Conservation (phyloP, 37 sponge, comb jelly and placozoan genomes). For the Haliclona indistincta region DNA sequence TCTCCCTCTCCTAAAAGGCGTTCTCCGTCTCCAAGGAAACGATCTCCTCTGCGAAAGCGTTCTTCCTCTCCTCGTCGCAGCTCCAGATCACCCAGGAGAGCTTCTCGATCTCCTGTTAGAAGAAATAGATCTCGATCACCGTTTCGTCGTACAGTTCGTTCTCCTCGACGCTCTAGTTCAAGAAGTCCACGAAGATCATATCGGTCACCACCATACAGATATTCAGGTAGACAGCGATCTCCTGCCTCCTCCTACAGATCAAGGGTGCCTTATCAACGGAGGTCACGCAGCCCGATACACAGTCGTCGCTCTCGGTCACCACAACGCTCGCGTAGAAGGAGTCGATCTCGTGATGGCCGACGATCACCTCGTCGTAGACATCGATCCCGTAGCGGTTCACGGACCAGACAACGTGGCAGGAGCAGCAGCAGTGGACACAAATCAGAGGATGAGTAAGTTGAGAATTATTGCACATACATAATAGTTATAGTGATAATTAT, state of each 20-base stretch:
- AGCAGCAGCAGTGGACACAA: too few relatives aligned
- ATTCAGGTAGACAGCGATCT: too few relatives aligned
- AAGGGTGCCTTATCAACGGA: too few relatives aligned
- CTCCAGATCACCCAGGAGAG: not conserved
- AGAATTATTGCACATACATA: not conserved
- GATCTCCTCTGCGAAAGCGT: not conserved
- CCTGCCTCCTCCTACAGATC: too few relatives aligned
- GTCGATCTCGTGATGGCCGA: not conserved
- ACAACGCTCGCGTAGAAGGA: not conserved
- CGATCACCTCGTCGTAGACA: not conserved
- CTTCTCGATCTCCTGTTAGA: constrained; percentile 15
- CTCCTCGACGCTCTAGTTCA: not conserved
- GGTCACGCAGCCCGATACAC: too few relatives aligned
- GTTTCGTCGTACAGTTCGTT: not conserved
- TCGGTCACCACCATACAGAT: not conserved
- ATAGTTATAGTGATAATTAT: not conserved
- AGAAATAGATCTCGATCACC: not conserved
- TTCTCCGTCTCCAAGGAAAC: not conserved
- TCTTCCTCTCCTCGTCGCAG: not conserved
- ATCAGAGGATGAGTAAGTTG: constrained; percentile 68
- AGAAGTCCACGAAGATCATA: constrained; percentile 8
- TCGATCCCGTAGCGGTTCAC: not conserved
- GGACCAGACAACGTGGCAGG: not conserved
- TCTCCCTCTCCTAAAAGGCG: constrained; percentile 2
- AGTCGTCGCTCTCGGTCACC: not conserved